Evolutionary conservation across 2,888 invertebrate species (phyloP).

Genomic region (Agriopis marginaria): DNA sequence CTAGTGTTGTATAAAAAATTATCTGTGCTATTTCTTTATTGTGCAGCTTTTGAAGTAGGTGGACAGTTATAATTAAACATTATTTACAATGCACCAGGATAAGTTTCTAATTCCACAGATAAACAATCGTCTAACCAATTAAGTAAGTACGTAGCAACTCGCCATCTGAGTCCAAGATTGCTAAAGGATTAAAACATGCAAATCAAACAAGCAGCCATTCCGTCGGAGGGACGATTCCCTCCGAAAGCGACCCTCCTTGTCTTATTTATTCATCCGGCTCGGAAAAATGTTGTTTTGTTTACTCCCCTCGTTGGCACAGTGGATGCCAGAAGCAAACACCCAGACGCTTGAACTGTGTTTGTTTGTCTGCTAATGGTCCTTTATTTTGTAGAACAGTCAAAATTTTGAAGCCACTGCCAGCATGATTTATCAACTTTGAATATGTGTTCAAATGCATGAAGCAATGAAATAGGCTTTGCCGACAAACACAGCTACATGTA

Average conservation of each 20-base stretch:
- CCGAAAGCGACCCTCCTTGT: conserved; percentile 71
- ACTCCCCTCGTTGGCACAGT: conserved; percentile 64
- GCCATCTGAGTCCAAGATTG: conserved; percentile 69
- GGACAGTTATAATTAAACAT: neutral
- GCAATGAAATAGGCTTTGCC: neutral
- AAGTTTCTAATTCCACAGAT: conserved; percentile 39
- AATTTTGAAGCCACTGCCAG: neutral
- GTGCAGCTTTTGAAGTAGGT: too few species aligned
- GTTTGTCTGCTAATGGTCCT: conserved; percentile 1
- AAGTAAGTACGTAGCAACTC: conserved; percentile 42
- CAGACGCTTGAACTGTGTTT: conserved; percentile 3
- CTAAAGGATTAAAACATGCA: conserved; percentile 85
- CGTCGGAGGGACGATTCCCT: conserved; percentile 73
- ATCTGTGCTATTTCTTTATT: too few species aligned
- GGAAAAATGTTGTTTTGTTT: conserved; percentile 85
- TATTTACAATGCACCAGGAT: neutral
- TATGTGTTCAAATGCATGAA: neutral
- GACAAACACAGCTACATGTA: neutral
- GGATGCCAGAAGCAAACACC: conserved; percentile 41
- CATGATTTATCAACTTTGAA: neutral
- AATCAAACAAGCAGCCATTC: conserved; percentile 80
- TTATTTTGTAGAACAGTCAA: neutral
- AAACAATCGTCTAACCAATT: conserved; percentile 53
- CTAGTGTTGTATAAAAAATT: too few species aligned
- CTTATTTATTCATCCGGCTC: conserved; percentile 84